Evolutionary conservation across 2,113 vertebrate species (phyloP), one percentile per base, ranked within the genome.

Genomic region (Serranochromis macrocephalus): DNA sequence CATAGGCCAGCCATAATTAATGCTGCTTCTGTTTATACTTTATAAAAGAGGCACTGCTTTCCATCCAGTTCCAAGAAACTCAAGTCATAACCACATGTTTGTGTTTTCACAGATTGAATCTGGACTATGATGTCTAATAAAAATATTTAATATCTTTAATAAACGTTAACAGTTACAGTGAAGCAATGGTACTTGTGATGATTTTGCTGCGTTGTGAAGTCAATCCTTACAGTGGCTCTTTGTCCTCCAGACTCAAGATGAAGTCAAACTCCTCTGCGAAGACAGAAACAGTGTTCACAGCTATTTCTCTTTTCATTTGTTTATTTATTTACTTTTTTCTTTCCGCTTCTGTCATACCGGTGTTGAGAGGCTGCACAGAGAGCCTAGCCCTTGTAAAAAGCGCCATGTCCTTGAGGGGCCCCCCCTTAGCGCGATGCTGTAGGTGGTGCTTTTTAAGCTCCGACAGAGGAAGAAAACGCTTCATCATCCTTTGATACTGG

Each of bases 181-280:
- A 12, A 1, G 10, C 55, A 57, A 73, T 26, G 75, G 11, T 45
- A 73, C 68, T 47, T 17, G 3, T 24, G 61, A 10, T 45, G 11
- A 75, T 29, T 5, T 85, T 31, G 55, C 19, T 2, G 21, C 19
- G 2, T 61, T 58, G 11, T 8, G 29, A 82, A 85, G 19, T 12
- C 81, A 49, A 61, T 84, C 71, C 86, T 89, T 95, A 97, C 88
- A 93, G 90, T 17, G 95, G 95, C 40, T 97, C 95, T 90, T 96
- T 83, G 51, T 98, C 96, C 93, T 99, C 98, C 94, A 99, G 95
- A 91, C 96, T 97, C 94, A 98, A 90, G 88, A 99, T 92, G 92
- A 98, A 99, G 63, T 98, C 96, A 96, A 98, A 99, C 91, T 99
- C 97, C 90, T 98, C 98, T 99, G 96, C 90, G 2, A 87, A 89